These are phyloP conservation scores for Oryzaephilus surinamensis DNA, from an alignment of 1,140 invertebrate species.

Conservation along the genomic window DNA sequence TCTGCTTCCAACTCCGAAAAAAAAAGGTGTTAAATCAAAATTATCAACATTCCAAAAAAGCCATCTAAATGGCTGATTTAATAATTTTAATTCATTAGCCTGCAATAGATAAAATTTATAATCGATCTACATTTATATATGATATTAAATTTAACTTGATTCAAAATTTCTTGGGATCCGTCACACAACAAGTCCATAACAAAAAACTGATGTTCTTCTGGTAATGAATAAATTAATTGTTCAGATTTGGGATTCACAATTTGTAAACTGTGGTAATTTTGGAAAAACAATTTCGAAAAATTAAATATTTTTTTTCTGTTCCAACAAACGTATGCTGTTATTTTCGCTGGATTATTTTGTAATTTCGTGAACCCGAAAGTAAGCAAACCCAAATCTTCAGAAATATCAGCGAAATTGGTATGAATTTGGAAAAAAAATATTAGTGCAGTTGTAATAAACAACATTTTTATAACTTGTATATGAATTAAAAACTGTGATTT, in stretches of 20 bases:
- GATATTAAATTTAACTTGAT: background rate
- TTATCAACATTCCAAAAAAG: slow-evolving; percentile 4
- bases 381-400: too few relatives aligned
- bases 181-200: background rate
- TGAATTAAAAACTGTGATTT: too few relatives aligned
- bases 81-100: slow-evolving; percentile 1
- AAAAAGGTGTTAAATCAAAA: background rate
- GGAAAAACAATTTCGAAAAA: background rate
- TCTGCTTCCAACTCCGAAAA: background rate
- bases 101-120: too few relatives aligned
- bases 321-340: too few relatives aligned
- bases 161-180: background rate
- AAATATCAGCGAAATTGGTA: too few relatives aligned
- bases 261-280: background rate
- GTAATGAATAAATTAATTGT: background rate
- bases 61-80: slow-evolving; percentile 1
- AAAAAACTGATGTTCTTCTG: background rate
- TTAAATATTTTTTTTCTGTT: background rate
- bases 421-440: too few relatives aligned
- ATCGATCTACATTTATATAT: background rate
- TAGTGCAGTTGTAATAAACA: too few relatives aligned
- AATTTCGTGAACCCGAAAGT: too few relatives aligned
- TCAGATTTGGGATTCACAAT: background rate
- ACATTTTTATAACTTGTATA: too few relatives aligned
- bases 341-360: too few relatives aligned